Base-by-base conservation (phyloP, 2,113 vertebrate genomes). In the Anthoscopus minutus region DNA sequence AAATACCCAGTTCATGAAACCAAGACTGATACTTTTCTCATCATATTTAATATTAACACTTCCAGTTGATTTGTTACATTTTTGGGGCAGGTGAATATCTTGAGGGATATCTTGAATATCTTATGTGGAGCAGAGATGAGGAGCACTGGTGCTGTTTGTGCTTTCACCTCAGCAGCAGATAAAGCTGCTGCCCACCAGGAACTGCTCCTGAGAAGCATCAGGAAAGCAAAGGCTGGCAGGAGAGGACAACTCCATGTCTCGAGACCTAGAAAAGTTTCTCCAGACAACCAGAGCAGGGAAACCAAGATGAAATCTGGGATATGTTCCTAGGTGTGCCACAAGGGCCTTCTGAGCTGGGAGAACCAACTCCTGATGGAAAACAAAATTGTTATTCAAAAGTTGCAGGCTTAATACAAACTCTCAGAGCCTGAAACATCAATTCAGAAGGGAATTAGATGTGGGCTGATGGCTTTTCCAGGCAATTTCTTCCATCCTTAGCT, bases 381-480 rank as follows among this genome's bases (percentile, higher is more conserved):
- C 50, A 74, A 77, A 94, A 70, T 61, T 86, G 60, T 74, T 93
- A 95, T 90, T 92, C 91, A 82, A 37, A 92, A 92, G 80, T 56
- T 81, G 56, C 72, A 78, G 70, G 72, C 80, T 92, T 84, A 93
- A 89, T 64, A 58, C 57, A 94, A 91, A 81, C 65, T 86, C 81
- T 86, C 83, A 21, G 82, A 95, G 83, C 88, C 72, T 83, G 86
- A 89, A 92, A 86, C 56, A 53, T 57, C 86, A 78, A 74, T 64
- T 73, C 91, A 83, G 65, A 31, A 81, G 92, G 91, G 94, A 94
- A 93, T 94, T 47, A 91, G 47, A 89, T 37, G 91, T 92, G 86
- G 94, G 91, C 86, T 95, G 94, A 94, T 89, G 83, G 83, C 65
- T 90, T 94, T 95, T 93, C 91, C 92, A 93, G 77, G 86, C 92